Evolutionary conservation across 2,888 invertebrate genomes (phyloP).

Genomic region (Nymphalis c-album): DNA sequence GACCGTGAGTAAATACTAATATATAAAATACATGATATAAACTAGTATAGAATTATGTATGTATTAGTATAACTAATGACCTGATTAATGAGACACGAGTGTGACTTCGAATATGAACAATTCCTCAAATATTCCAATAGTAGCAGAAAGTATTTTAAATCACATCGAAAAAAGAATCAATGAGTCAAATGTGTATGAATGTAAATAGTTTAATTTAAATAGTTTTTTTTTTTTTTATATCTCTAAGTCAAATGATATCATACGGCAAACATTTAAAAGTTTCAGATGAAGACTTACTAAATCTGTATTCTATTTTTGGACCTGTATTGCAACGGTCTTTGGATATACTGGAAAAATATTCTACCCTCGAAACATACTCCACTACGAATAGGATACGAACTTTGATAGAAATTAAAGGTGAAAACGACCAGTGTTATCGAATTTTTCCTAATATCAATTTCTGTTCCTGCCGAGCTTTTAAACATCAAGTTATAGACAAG

Average conservation of each 20-base stretch:
- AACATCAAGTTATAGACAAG: slow-evolving; percentile 78
- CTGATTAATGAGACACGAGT: no score
- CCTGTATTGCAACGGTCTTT: slow-evolving; percentile 80
- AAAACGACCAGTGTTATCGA: slow-evolving; percentile 80
- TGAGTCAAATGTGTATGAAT: slow-evolving; percentile 19
- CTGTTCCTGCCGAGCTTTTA: slow-evolving; percentile 85
- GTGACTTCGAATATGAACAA: not conserved
- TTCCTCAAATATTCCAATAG: slow-evolving; percentile 16
- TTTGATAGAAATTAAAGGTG: slow-evolving; percentile 82
- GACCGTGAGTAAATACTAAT: no score
- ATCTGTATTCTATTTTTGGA: slow-evolving; percentile 83
- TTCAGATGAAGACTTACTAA: slow-evolving; percentile 78
- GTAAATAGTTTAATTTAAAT: slow-evolving; percentile 13
- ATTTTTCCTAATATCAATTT: slow-evolving; percentile 85
- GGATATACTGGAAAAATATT: slow-evolving; percentile 82
- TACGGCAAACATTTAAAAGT: slow-evolving; percentile 62
- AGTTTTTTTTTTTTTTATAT: not conserved
- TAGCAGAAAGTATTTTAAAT: slow-evolving; percentile 25
- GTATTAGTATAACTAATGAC: no score
- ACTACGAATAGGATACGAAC: slow-evolving; percentile 62
- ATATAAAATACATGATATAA: no score
- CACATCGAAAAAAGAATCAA: slow-evolving; percentile 22
- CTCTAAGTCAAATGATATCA: not conserved
- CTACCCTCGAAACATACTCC: slow-evolving; percentile 73
- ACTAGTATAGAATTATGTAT: no score